A percentile compares a stretch with the other conserved stretches of the same genome.
Evolutionary conservation across 2,888 invertebrate species (phyloP).

Genomic region (Nowickia ferox): DNA sequence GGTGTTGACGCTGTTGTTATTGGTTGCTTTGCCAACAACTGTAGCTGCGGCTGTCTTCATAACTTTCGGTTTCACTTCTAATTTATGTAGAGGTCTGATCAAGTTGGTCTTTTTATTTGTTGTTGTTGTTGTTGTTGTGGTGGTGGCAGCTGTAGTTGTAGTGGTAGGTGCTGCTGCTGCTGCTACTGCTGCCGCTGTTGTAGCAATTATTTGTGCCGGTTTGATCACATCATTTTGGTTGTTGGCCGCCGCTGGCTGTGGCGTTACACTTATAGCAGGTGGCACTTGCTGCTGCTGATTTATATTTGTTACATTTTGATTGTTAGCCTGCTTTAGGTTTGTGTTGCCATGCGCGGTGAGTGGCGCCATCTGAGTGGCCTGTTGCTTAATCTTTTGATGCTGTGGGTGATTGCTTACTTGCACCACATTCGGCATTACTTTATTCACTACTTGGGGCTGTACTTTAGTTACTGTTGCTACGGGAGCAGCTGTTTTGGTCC

Average conservation of each 20-base stretch:
- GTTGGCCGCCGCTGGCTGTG: neutral
- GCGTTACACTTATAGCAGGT: constrained; percentile 18
- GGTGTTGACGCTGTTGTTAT: constrained; percentile 63
- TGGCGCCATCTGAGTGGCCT: constrained; percentile 32
- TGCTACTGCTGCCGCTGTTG: constrained; percentile 17
- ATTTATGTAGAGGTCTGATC: constrained; percentile 79
- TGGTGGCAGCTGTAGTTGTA: neutral
- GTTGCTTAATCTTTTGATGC: constrained; percentile 66
- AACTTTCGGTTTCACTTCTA: constrained; percentile 80
- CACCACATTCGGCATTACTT: constrained; percentile 78
- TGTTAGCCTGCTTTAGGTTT: constrained; percentile 1
- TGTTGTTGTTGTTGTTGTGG: constrained; percentile 6
- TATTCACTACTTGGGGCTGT: constrained; percentile 79
- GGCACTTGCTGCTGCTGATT: constrained; percentile 7
- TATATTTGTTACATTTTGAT: constrained; percentile 9
- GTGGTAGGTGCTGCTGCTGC: neutral
- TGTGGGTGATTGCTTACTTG: constrained; percentile 67
- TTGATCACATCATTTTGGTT: neutral
- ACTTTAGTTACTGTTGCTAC: constrained; percentile 77
- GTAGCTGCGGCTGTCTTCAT: constrained; percentile 75
- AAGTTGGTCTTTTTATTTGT: constrained; percentile 76
- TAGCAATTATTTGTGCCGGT: constrained; percentile 5
- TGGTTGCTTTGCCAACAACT: constrained; percentile 69
- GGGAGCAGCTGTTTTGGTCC: constrained; percentile 71
- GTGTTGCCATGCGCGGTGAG: constrained; percentile 1